Percentiles rank a stretch among this genome's conserved stretches.
These are phyloP conservation scores for Luffia ferchaultella DNA, from an alignment of 2,888 invertebrate species.

Conservation along the genomic window DNA sequence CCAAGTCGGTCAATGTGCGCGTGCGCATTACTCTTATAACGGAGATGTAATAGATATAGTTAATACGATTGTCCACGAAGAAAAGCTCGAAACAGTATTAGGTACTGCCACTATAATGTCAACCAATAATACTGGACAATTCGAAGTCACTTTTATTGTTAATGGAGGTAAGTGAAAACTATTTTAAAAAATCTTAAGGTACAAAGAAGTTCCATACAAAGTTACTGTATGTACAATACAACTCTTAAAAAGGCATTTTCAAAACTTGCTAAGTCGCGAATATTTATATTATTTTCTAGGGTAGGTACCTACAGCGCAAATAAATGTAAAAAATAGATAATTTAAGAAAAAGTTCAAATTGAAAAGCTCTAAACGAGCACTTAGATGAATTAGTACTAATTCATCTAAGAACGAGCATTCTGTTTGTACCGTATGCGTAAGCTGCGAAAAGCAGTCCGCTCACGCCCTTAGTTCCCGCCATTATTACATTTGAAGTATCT, in stretches of 20 bases:
- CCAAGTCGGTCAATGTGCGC: slow-evolving; percentile 69
- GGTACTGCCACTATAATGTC: slow-evolving; percentile 48
- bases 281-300: too few relatives aligned
- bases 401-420: too few relatives aligned
- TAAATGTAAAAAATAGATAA: too few relatives aligned
- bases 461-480: too few relatives aligned
- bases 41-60: slow-evolving; percentile 21
- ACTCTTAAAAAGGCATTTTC: not conserved
- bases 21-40: slow-evolving; percentile 54
- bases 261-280: too few relatives aligned
- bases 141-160: slow-evolving; percentile 62
- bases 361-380: too few relatives aligned
- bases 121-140: slow-evolving; percentile 53
- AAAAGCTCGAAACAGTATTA: slow-evolving; percentile 46
- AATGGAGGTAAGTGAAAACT: slow-evolving; percentile 40
- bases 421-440: too few relatives aligned
- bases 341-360: too few relatives aligned
- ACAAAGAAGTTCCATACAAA: not conserved
- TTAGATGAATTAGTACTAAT: too few relatives aligned
- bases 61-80: slow-evolving; percentile 37
- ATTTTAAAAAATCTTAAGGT: not conserved
- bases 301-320: too few relatives aligned
- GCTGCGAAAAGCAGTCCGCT: too few relatives aligned
- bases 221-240: not conserved
- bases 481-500: too few relatives aligned